Evolutionary conservation across 2,888 invertebrate genomes (phyloP), one percentile per base, ranked within the genome.

Genomic region (Ornithoptera alexandrae): DNA sequence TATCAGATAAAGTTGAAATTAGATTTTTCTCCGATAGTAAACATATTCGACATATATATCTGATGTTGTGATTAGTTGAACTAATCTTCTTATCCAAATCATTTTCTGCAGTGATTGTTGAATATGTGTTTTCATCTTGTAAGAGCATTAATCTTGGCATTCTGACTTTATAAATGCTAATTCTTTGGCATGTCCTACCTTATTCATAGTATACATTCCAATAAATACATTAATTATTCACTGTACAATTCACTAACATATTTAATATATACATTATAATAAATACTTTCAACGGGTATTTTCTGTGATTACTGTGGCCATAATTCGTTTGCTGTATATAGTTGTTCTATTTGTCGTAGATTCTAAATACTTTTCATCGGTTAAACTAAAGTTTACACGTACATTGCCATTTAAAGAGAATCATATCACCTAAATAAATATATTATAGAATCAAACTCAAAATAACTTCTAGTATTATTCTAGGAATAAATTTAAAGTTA

Each of bases 21-120:
- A 93, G 83, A 5, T 76, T 74, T 63, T 75, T 82, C 56, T 79
- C 83, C 72, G 79, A 84, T 74, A 76, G 73, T 57, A 94, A 79
- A 78, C 94, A 94, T 73, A 92, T 86, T 70, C 93, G 84, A 74
- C 94, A 94, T 66, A 93, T 76, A 72, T 83, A 87, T 62, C 84
- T 80, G 62, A 84, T 46, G 74, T 82, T 77, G 1, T 18, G n/a
- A 5, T 61, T 24, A 22, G 50, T 36, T 62, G 73, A 79, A 53
- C 81, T 73, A n/a, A 24, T n/a, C 56, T 67, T 57, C 17, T 66
- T 62, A 22, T 62, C 50, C 20, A 24, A 10, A 7, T 12, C 18
- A 58, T 56, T 24, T 60, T 69, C 50, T 60, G 60, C 4, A 12
- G 56, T 50, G 17, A 17, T 53, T 5, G 50, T 46, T 12, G 24